A percentile compares a stretch with the other conserved stretches of the same genome.
These are phyloP conservation scores for Ommatoiulus sabulosus DNA, from an alignment of 2,888 invertebrate genomes.

Conservation along the genomic window DNA sequence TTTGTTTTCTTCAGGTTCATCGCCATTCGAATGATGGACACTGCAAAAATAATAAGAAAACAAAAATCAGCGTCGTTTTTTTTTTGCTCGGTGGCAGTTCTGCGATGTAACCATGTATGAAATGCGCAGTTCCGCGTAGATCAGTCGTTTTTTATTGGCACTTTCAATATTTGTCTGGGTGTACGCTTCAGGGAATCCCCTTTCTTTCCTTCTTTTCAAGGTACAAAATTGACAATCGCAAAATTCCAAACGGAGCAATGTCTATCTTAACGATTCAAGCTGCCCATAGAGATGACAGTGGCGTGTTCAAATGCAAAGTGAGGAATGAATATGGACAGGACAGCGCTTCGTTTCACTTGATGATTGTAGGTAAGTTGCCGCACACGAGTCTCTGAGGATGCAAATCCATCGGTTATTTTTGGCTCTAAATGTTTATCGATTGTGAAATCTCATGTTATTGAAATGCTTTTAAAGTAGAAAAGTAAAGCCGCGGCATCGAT, in stretches of 20 bases:
- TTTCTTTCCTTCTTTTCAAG: conserved; percentile 26
- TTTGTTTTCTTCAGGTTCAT: neutral
- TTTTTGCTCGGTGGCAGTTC: neutral
- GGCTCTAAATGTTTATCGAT: neutral
- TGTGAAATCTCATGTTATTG: neutral
- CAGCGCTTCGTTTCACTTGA: conserved; percentile 58
- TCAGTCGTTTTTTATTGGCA: neutral
- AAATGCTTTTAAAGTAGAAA: neutral
- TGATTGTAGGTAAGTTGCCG: conserved; percentile 58
- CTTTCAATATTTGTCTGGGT: conserved; percentile 31
- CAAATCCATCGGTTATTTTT: neutral
- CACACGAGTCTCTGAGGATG: neutral
- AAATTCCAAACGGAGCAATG: conserved; percentile 50
- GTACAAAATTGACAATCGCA: conserved; percentile 53
- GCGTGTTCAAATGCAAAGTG: conserved; percentile 56
- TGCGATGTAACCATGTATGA: neutral
- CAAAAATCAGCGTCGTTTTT: conserved; percentile 14
- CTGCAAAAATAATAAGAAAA: conserved; percentile 4
- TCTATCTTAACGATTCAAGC: conserved; percentile 54
- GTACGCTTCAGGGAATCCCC: neutral
- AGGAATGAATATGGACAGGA: conserved; percentile 58
- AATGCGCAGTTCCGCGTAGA: neutral
- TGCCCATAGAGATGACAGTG: conserved; percentile 52
- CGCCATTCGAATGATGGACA: neutral
- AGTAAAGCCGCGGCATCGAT: too few relatives aligned